These are phyloP conservation scores for Cyaniris semiargus DNA, from an alignment of 2,888 invertebrate species.

Conservation along the genomic window DNA sequence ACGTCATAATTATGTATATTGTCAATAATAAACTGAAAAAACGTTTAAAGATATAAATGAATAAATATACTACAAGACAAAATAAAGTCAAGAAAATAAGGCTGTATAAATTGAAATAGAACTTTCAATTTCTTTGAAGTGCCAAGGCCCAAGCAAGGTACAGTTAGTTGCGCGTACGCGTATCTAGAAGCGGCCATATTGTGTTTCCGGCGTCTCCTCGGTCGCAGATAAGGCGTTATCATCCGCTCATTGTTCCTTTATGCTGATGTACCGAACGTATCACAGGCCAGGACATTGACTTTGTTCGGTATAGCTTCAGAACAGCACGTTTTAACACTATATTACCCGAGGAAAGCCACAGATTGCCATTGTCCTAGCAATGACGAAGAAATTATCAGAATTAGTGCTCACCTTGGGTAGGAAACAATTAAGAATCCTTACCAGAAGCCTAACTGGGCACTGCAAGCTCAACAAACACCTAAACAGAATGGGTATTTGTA, in stretches of 20 bases:
- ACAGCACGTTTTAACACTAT: neutral
- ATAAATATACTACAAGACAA: neutral
- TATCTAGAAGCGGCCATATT: slow-evolving; percentile 53
- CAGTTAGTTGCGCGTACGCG: slow-evolving; percentile 35
- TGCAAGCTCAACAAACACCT: too few species aligned
- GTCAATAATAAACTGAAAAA: too few species aligned
- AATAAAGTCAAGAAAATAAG: neutral
- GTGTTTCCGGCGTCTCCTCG: slow-evolving; percentile 65
- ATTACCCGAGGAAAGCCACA: neutral
- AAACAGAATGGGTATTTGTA: too few species aligned
- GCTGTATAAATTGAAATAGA: slow-evolving; percentile 6
- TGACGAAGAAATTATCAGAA: too few species aligned
- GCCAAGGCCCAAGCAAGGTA: slow-evolving; percentile 19
- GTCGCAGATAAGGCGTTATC: slow-evolving; percentile 74
- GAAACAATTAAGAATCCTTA: too few species aligned
- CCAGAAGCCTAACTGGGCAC: too few species aligned
- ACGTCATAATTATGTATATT: too few species aligned
- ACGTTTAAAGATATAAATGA: too few species aligned
- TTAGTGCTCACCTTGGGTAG: too few species aligned
- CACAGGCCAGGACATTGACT: slow-evolving; percentile 65
- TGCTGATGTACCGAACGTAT: slow-evolving; percentile 62
- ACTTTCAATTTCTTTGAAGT: slow-evolving; percentile 21
- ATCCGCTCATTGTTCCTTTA: slow-evolving; percentile 76
- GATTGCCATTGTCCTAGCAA: neutral
- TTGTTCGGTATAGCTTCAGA: slow-evolving; percentile 41